Percentiles rank a stretch among this genome's conserved stretches.
These are phyloP conservation scores for Bibio marci DNA, from an alignment of 2,888 invertebrate genomes.

Conservation along the genomic window DNA sequence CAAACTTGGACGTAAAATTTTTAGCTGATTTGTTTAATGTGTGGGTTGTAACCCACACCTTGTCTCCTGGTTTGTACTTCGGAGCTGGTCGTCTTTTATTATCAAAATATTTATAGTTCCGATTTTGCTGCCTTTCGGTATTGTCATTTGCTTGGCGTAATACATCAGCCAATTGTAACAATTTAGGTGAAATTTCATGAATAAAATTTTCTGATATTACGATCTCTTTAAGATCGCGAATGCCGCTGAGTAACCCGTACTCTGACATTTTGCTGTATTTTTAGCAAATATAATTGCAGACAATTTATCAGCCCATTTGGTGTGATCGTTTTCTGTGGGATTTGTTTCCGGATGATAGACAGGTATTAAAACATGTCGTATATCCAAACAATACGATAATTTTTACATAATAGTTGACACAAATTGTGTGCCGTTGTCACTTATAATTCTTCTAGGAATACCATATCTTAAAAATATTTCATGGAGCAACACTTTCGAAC, in stretches of 20 bases:
- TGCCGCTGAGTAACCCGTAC: constrained; percentile 18
- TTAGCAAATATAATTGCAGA: constrained; percentile 21
- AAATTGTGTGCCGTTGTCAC: constrained; percentile 22
- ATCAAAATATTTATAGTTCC: constrained; percentile 11
- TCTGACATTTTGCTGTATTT: constrained; percentile 17
- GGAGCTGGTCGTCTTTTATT: constrained; percentile 9
- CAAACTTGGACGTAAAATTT: constrained; percentile 14
- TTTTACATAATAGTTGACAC: constrained; percentile 19
- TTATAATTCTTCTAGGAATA: constrained; percentile 7
- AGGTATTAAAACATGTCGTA: constrained; percentile 14
- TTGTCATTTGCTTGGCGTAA: constrained; percentile 9
- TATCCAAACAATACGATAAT: constrained; percentile 8
- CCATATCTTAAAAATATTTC: constrained; percentile 18
- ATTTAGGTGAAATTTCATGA: too few relatives aligned
- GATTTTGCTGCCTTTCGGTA: constrained; percentile 11
- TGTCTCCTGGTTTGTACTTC: constrained; percentile 12
- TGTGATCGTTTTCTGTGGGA: constrained; percentile 18
- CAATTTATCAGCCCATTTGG: constrained; percentile 16
- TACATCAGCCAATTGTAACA: constrained; percentile 2
- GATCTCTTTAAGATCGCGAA: constrained; percentile 15
- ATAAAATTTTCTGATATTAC: constrained; percentile 11
- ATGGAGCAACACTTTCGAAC: constrained; percentile 10
- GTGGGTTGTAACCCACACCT: constrained; percentile 13
- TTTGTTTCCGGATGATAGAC: constrained; percentile 17
- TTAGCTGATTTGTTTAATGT: constrained; percentile 12